Evolutionary conservation across 2,113 vertebrate species (phyloP).

Genomic region (Charadrius vociferus): DNA sequence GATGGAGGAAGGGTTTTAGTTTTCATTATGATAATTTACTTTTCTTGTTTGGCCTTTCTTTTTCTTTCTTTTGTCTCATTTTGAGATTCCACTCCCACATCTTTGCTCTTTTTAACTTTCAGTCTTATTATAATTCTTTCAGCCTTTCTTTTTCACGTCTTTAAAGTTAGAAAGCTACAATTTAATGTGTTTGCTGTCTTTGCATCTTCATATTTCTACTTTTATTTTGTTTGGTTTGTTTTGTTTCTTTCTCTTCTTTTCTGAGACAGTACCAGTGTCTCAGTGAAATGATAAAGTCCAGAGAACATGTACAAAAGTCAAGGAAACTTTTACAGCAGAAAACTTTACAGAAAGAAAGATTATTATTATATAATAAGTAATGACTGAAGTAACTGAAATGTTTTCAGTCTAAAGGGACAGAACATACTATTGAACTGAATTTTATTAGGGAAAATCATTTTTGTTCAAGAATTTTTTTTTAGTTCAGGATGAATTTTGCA

Average conservation of each 20-base stretch:
- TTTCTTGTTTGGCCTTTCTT: slow-evolving; percentile 31
- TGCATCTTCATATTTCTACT: background rate
- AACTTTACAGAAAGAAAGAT: background rate
- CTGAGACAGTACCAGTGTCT: background rate
- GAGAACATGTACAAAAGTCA: background rate
- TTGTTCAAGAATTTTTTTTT: background rate
- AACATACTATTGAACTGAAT: background rate
- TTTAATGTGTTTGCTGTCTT: background rate
- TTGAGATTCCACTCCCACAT: background rate
- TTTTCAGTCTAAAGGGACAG: background rate
- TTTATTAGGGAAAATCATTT: background rate
- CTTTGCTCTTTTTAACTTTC: slow-evolving; percentile 17
- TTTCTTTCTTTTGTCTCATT: slow-evolving; percentile 33
- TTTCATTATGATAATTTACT: slow-evolving; percentile 47
- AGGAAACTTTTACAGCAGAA: background rate
- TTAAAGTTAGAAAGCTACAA: background rate
- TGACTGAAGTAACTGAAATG: background rate
- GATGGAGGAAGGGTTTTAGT: slow-evolving; percentile 18
- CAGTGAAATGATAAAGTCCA: background rate
- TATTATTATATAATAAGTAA: background rate
- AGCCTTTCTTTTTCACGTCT: background rate
- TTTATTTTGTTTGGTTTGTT: background rate
- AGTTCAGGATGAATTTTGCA: background rate
- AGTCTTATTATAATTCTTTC: background rate
- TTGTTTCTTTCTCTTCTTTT: background rate